Conservation (phyloP, 1,140 invertebrate species). For the Zaprionus ornatus region DNA sequence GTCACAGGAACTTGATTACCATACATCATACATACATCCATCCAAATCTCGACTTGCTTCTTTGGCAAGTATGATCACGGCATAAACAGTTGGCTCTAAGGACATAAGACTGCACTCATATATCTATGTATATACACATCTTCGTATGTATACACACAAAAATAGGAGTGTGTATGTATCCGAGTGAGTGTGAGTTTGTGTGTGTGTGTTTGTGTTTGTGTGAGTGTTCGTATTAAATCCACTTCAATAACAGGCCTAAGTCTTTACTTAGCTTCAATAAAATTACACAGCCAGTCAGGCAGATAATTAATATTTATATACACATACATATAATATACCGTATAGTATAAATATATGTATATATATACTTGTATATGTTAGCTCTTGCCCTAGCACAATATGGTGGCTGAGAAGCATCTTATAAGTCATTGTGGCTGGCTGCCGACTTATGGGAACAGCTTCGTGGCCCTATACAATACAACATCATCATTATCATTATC, state of each 20-base stretch:
- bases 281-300: slow-evolving; percentile 53
- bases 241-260: slow-evolving; percentile 44
- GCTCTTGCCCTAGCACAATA: slow-evolving; percentile 37
- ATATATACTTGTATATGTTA: slow-evolving; percentile 18
- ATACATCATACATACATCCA: slow-evolving; percentile 21
- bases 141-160: background rate
- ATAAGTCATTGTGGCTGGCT: slow-evolving; percentile 15
- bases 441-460: slow-evolving; percentile 17
- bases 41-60: slow-evolving; percentile 15
- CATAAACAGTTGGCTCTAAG: slow-evolving; percentile 40
- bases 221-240: slow-evolving; percentile 17
- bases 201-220: background rate
- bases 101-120: background rate
- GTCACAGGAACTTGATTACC: slow-evolving; percentile 31
- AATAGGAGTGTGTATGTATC: background rate
- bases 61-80: slow-evolving; percentile 46
- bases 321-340: slow-evolving; percentile 1
- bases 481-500: slow-evolving; percentile 30
- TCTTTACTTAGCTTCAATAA: slow-evolving; percentile 46
- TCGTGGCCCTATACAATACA: slow-evolving; percentile 37
- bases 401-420: slow-evolving; percentile 19
- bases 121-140: background rate
- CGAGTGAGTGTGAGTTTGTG: background rate
- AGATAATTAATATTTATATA: slow-evolving; percentile 39
- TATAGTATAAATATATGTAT: slow-evolving; percentile 2